phyloP scores from a whole-genome alignment of 2,797 vertebrate genomes.

The Danio aesculapii region DNA sequence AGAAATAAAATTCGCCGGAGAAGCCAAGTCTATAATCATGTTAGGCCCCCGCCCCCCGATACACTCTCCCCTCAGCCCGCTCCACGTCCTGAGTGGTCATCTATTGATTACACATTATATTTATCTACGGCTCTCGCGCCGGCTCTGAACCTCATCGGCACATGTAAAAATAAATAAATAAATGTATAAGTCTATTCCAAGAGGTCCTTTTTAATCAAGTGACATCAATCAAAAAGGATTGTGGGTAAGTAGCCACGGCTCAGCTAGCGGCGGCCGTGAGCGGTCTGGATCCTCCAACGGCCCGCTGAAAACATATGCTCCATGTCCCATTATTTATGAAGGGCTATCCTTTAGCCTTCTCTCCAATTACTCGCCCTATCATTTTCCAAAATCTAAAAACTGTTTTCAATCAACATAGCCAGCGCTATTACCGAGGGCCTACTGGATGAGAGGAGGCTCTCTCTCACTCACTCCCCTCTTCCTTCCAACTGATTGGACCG shows the following conservation, averaged over 20 bases:
- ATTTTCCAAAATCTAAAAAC: conserved; percentile 99
- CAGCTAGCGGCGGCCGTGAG: conserved; percentile 75
- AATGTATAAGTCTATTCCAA: conserved; percentile 78
- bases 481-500: conserved; percentile 93
- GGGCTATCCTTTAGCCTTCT: conserved; percentile 98
- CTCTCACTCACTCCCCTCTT: conserved; percentile 79
- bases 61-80: conserved; percentile 67
- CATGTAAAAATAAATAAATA: conserved; percentile 79
- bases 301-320: conserved; percentile 92
- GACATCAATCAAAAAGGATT: conserved; percentile 85
- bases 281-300: conserved; percentile 65
- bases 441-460: conserved; percentile 90
- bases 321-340: conserved; percentile 99
- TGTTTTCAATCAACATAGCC: conserved; percentile 99
- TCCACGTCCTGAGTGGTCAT: conserved; percentile 83
- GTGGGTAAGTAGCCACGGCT: conserved; percentile 74
- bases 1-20: conserved; percentile 70
- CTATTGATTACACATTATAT: conserved; percentile 92
- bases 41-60: conserved; percentile 69
- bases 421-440: conserved; percentile 92
- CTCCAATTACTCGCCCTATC: conserved; percentile 99
- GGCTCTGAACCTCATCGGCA: conserved; percentile 63
- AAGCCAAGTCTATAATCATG: conserved; percentile 82
- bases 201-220: conserved; percentile 87
- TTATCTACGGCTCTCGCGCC: conserved; percentile 82